Evolutionary conservation across 2,888 invertebrate genomes (phyloP).

Genomic region (Pristionchus arcanus): DNA sequence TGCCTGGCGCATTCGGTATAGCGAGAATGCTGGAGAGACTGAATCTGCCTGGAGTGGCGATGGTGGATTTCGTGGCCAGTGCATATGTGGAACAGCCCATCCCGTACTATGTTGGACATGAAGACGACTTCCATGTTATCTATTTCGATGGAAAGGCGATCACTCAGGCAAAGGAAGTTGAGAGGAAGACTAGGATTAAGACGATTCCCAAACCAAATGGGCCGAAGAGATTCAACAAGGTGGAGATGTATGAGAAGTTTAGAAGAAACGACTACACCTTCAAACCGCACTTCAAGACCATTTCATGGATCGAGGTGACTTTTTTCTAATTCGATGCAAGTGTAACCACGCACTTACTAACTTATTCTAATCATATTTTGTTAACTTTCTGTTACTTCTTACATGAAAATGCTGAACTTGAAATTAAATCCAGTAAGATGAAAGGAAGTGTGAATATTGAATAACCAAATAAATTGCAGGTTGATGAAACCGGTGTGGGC

Average conservation of each 20-base stretch:
- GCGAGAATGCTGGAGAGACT: constrained; percentile 1
- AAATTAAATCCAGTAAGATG: neutral
- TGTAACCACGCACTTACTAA: too few relatives aligned
- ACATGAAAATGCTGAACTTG: neutral
- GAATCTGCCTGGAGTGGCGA: neutral
- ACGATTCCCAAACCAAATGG: neutral
- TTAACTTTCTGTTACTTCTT: neutral
- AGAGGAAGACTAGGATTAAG: neutral
- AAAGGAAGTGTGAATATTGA: neutral
- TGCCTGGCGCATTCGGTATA: constrained; percentile 60
- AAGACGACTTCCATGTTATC: neutral
- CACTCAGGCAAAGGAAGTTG: constrained; percentile 52
- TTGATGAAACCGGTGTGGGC: neutral
- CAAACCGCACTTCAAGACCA: neutral
- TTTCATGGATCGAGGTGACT: neutral
- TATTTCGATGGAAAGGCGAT: neutral
- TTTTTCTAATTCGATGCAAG: neutral
- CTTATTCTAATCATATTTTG: neutral
- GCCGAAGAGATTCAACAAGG: constrained; percentile 40
- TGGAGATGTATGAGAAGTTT: constrained; percentile 63
- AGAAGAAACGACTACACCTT: constrained; percentile 55
- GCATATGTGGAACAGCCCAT: neutral
- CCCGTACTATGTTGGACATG: neutral
- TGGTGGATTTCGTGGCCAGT: constrained; percentile 62
- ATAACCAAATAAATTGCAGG: neutral